Base-by-base conservation (phyloP, 2,888 invertebrate species). In the Protophormia terraenovae region DNA sequence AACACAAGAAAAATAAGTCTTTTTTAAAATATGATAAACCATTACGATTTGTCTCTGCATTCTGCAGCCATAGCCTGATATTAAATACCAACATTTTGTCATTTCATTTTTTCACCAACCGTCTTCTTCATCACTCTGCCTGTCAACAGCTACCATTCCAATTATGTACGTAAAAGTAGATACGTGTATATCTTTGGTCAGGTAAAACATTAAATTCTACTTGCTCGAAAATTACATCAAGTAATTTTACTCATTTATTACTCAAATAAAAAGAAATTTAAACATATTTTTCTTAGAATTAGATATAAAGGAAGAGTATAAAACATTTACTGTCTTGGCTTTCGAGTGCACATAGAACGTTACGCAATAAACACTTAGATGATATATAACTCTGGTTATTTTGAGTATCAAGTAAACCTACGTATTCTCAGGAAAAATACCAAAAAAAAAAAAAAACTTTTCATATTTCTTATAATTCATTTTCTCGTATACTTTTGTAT, bases 171-270 rank as follows among this genome's bases (percentile, higher is more conserved):
- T 45, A 24, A n/a, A 14, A 22, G 5, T 38, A 4, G 2, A 3
- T 24, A 71, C 3, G 24, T 24, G 14, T 16, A n/a, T n/a, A 58
- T 60, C 27, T 62, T 35, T 77, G 67, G 77, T 77, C 77, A 77
- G 77, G 77, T 77, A 77, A 67, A 55, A 58, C 45, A 77, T 69
- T 73, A 73, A 66, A 73, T 47, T 73, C 19, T 47, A 58, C 66
- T 73, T 35, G 29, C 35, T 41, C 6, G 50, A 67, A 81, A 75
- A 81, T 81, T 53, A 62, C 50, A 62, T 29, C 38, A 67, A 81
- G 35, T 75, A 75, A 66, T 73, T 73, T 73, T 38, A 12, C 22
- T 53, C 73, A 60, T 73, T 75, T 81, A 67, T 81, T 67, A 60
- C 14, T 14, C 0, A 62, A 75, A 29, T 41, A 24, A 32, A 50